These are phyloP conservation scores for Pseudomyrmex cubaensis DNA, from an alignment of 1,140 invertebrate genomes.

Conservation along the genomic window DNA sequence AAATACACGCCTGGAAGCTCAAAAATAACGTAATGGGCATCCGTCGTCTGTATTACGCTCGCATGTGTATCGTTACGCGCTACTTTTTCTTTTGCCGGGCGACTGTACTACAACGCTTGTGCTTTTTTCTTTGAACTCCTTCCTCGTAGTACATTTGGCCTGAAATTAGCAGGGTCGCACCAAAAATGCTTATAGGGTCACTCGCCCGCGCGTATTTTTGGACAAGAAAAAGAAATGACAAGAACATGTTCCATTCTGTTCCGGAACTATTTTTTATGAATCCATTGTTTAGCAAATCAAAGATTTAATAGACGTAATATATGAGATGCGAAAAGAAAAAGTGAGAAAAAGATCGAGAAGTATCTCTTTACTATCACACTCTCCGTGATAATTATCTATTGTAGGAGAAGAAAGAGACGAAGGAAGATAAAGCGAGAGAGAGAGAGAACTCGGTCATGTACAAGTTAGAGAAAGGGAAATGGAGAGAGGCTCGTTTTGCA, in stretches of 20 bases:
- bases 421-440: not conserved
- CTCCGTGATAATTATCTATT: too few species aligned
- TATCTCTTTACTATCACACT: too few species aligned
- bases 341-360: too few species aligned
- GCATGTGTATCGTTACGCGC: not conserved
- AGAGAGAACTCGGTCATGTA: slow-evolving; percentile 29
- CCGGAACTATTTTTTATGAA: too few species aligned
- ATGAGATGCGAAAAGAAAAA: too few species aligned
- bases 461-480: slow-evolving; percentile 57
- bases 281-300: too few species aligned
- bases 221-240: too few species aligned
- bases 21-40: slow-evolving; percentile 54
- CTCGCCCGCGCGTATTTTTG: not conserved
- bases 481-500: slow-evolving; percentile 66
- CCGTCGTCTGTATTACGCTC: slow-evolving; percentile 25
- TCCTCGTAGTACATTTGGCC: not conserved
- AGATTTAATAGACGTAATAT: too few species aligned
- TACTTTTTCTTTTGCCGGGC: not conserved
- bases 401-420: too few species aligned
- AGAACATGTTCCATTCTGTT: too few species aligned
- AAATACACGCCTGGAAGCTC: slow-evolving; percentile 52
- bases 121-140: not conserved
- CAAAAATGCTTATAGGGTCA: not conserved
- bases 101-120: not conserved
- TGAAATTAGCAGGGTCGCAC: not conserved